Base-by-base conservation (phyloP, 2,797 vertebrate genomes). In the Scleropages formosus region DNA sequence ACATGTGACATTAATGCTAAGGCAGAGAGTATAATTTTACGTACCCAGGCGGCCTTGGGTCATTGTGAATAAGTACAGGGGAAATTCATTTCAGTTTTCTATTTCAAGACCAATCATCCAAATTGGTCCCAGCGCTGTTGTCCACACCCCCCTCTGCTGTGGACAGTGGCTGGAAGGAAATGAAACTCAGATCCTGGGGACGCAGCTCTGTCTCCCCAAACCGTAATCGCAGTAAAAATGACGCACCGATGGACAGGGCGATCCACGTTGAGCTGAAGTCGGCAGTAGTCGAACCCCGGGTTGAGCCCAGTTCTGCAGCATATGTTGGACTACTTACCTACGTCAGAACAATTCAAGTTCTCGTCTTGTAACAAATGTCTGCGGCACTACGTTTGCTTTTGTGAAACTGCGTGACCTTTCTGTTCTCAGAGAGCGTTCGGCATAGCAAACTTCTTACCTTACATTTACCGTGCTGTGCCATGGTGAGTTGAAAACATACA, bases 1-100 rank as follows among this genome's bases (percentile, higher is more conserved):
- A 90, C 90, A 90, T 90, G 89, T 92, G 91, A 94, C 91, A 90
- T 88, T 6, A 92, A 91, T 83, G 87, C 90, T 92, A 93, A 93
- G 90, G 92, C 76, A 63, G 81, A 77, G 80, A 69, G 88, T 87
- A 88, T 91, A 92, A 91, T 92, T 92, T 92, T 91, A 91, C 89
- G 90, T 87, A 91, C 87, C 88, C 89, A 85, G 88, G 81, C 77
- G 85, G 89, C 88, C 90, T 89, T 78, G 89, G 92, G 90, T 93
- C 89, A 92, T 88, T 90, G 90, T 92, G 88, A 92, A 92, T 88
- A 89, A 91, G 88, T 89, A 87, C 84, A 83, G 86, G 87, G n/a
- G 90, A 90, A 91, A 87, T 87, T 88, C 83, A 80, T 85, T 91
- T 91, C 86, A 88, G 89, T 88, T 86, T 88, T 73, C 85, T 85